These are phyloP conservation scores for Vombatus ursinus DNA, from an alignment of 2,113 vertebrate genomes.

Conservation along the genomic window DNA sequence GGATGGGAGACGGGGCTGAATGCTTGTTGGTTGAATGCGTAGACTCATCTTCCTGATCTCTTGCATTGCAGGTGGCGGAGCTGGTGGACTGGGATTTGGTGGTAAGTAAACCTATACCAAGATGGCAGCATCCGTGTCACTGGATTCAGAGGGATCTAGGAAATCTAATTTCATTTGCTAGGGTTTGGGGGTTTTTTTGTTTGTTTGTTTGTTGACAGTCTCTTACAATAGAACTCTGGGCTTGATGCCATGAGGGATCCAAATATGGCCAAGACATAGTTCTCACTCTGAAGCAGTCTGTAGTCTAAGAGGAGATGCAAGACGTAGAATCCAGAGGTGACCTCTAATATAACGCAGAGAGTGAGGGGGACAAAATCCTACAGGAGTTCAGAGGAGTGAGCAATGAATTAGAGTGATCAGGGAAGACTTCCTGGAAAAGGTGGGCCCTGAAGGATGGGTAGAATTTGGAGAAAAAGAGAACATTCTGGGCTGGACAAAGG, in stretches of 20 bases:
- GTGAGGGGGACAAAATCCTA: neutral
- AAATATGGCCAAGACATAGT: neutral
- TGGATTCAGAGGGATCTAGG: neutral
- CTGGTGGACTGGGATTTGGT: neutral
- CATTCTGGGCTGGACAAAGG: neutral
- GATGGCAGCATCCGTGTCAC: neutral
- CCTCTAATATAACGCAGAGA: neutral
- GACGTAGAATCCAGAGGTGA: neutral
- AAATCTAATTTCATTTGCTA: neutral
- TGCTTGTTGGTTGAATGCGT: neutral
- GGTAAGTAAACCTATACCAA: neutral
- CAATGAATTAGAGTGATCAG: neutral
- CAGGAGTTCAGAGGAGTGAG: neutral
- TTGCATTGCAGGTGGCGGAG: neutral
- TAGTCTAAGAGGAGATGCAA: neutral
- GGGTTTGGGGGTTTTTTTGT: no score
- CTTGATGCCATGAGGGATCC: neutral
- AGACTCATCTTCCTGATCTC: neutral
- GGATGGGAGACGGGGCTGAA: neutral
- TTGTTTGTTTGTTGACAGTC: neutral
- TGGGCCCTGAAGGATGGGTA: neutral
- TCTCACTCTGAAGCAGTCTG: neutral
- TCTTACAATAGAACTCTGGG: neutral
- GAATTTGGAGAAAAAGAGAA: neutral
- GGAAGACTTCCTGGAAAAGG: neutral